Conservation (phyloP, 2,888 invertebrate species). For the Drosophila incognita region DNA sequence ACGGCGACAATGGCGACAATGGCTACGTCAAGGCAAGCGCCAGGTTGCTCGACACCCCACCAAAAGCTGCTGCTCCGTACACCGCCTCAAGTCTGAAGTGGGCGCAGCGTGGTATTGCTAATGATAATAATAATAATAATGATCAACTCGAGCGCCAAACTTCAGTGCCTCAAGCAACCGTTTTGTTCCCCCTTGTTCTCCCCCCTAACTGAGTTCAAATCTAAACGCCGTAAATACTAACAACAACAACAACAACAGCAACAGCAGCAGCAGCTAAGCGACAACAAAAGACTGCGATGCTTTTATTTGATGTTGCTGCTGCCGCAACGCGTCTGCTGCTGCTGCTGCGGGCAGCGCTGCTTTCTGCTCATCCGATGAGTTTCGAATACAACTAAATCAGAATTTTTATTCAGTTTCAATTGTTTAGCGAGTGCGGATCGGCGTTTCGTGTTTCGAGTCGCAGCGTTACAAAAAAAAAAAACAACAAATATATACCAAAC, state of each 20-base stretch:
- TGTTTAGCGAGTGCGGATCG: constrained; percentile 84
- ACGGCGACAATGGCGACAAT: constrained; percentile 9
- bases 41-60: constrained; percentile 25
- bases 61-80: constrained; percentile 1
- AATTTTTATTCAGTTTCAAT: constrained; percentile 84
- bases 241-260: constrained; percentile 28
- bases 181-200: constrained; percentile 17
- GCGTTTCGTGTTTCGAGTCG: constrained; percentile 62
- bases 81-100: constrained; percentile 37
- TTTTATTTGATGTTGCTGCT: constrained; percentile 40
- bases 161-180: constrained; percentile 48
- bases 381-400: constrained; percentile 82
- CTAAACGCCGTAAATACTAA: constrained; percentile 69
- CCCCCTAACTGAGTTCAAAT: constrained; percentile 60
- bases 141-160: constrained; percentile 72
- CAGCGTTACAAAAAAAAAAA: constrained; percentile 47
- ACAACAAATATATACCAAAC: constrained; percentile 30
- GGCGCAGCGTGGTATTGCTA: constrained; percentile 64
- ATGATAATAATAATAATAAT: constrained; percentile 68
- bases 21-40: constrained; percentile 52
- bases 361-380: constrained; percentile 77
- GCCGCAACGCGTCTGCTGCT: constrained; percentile 20
- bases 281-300: constrained; percentile 51
- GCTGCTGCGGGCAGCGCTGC: constrained; percentile 55
- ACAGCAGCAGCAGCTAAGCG: constrained; percentile 17